Base-by-base conservation (phyloP, 2,113 vertebrate genomes). In the Tursiops truncatus region DNA sequence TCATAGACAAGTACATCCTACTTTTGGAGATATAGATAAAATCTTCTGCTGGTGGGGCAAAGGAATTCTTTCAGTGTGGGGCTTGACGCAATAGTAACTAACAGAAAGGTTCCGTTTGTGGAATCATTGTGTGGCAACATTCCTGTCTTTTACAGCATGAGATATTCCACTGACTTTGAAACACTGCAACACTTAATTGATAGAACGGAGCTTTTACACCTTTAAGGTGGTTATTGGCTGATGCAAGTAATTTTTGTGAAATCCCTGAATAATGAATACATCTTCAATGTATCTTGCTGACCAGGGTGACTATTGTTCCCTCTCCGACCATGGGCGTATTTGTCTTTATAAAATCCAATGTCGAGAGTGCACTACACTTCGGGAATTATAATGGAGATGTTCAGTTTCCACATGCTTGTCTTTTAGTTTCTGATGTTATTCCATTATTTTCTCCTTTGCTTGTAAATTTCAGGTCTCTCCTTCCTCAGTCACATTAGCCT, bases 391-490 rank as follows among this genome's bases (percentile, higher is more conserved):
- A 89, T 38, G 67, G 58, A 81, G 3, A 63, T 26, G 0, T 67
- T 92, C 81, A n/a, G 1, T 71, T 60, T 28, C 74, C 28, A 87
- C 50, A 41, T 44, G 80, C 76, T 95, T 89, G 76, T 81, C 83
- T 90, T 97, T 90, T 38, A 76, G 70, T 91, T 96, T 62, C 88
- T 91, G 38, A 86, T 74, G 71, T 84, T 93, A 33, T 85, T 90
- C 74, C 84, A 83, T 79, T 87, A 13, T 79, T 23, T 36, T 28
- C 77, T 91, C n/a, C 96, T 90, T 82, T 76, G 90, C 96, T 85
- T 18, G 56, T 62, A 89, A 95, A 97, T 97, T 84, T 93, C 93
- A 95, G 73, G 89, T 93, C 70, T 91, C 74, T 94, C 65, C 85
- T 90, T 90, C 58, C 56, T 36, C 18, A 70, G 65, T 23, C 62